phyloP scores from a whole-genome alignment of 2,888 invertebrate species.

The Spisula subtruncata region DNA sequence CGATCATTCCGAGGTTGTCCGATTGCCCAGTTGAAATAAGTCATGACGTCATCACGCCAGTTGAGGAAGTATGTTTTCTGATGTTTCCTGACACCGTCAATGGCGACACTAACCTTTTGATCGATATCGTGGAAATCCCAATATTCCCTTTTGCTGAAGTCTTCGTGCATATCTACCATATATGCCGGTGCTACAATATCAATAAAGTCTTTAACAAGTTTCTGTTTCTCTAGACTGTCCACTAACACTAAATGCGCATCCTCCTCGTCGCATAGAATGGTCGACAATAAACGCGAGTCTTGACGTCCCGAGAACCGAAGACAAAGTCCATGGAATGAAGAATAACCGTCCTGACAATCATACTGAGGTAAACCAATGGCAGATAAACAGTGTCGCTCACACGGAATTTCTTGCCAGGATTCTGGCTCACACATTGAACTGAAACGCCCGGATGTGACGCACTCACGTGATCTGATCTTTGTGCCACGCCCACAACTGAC shows the following conservation, averaged over 20 bases:
- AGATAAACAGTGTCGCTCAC: constrained; percentile 31
- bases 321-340: constrained; percentile 59
- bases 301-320: constrained; percentile 62
- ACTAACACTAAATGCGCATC: constrained; percentile 61
- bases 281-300: constrained; percentile 51
- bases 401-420: constrained; percentile 40
- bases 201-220: constrained; percentile 52
- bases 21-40: constrained; percentile 65
- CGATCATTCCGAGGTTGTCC: constrained; percentile 62
- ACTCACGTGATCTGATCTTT: constrained; percentile 54
- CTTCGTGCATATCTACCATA: constrained; percentile 62
- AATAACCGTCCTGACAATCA: constrained; percentile 62
- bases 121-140: constrained; percentile 62
- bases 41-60: constrained; percentile 59
- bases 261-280: constrained; percentile 60
- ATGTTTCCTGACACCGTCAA: constrained; percentile 58
- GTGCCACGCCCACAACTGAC: constrained; percentile 58
- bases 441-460: constrained; percentile 51
- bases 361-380: constrained; percentile 1
- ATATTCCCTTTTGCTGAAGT: constrained; percentile 62
- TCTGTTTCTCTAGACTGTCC: constrained; percentile 49
- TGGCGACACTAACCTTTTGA: constrained; percentile 58
- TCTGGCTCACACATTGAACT: constrained; percentile 60
- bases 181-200: constrained; percentile 47
- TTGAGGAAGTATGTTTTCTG: constrained; percentile 45